These are phyloP conservation scores for Tupiocoris notatus DNA, from an alignment of 2,888 invertebrate species.

Conservation along the genomic window DNA sequence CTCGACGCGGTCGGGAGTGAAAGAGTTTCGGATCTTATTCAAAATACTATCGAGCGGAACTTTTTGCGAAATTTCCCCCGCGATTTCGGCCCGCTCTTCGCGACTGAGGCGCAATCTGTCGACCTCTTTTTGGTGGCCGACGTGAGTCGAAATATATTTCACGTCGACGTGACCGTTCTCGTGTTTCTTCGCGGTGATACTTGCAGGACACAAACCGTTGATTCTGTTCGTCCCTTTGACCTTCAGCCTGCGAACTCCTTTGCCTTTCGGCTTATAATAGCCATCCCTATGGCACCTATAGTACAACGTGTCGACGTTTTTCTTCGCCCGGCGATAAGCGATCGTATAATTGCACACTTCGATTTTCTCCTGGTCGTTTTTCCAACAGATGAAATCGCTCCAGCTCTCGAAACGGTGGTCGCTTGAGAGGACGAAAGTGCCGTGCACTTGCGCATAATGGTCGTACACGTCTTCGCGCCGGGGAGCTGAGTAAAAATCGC, in stretches of 20 bases:
- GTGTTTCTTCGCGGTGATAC: not conserved
- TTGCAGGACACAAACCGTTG: not conserved
- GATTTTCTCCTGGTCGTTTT: not conserved
- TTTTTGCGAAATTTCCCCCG: constrained; percentile 44
- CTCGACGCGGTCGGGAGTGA: not conserved
- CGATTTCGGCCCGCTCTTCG: constrained; percentile 45
- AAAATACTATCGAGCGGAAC: constrained; percentile 43
- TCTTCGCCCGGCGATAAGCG: not conserved
- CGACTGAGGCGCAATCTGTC: constrained; percentile 36
- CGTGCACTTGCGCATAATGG: not conserved
- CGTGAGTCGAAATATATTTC: constrained; percentile 47
- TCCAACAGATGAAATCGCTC: not conserved
- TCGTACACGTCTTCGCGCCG: not conserved
- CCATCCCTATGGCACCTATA: constrained; percentile 10
- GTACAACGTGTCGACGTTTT: not conserved
- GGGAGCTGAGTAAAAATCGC: not conserved
- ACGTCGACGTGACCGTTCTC: constrained; percentile 37
- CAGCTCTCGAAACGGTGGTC: not conserved
- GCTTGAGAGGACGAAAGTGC: not conserved
- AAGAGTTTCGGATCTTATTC: constrained; percentile 28
- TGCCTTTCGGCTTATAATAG: constrained; percentile 1
- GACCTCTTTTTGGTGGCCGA: constrained; percentile 45
- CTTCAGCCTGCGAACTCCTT: not conserved
- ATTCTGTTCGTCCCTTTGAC: not conserved
- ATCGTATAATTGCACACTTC: not conserved